Conservation (phyloP, 2,113 vertebrate genomes). For the Erythrolamprus reginae region DNA sequence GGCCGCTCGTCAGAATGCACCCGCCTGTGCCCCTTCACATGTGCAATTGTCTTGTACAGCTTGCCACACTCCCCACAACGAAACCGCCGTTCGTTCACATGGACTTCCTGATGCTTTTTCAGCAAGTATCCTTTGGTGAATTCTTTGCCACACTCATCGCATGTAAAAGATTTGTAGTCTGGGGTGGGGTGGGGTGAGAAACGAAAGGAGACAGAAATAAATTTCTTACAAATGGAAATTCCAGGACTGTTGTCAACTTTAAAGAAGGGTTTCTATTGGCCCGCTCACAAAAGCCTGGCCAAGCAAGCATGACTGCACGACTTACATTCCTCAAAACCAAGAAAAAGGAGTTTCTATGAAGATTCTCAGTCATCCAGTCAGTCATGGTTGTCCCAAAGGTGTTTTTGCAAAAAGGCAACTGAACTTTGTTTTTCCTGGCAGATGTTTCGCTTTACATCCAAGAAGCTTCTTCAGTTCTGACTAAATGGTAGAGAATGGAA, state of each 20-base stretch:
- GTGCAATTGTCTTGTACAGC: constrained; percentile 93
- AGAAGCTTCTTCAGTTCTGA: background rate
- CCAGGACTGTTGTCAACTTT: background rate
- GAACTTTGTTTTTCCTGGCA: background rate
- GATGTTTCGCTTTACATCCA: background rate
- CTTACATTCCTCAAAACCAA: background rate
- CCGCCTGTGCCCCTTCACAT: constrained; percentile 91
- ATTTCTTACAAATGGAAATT: fast-evolving
- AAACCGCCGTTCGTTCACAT: constrained; percentile 87
- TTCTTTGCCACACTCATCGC: constrained; percentile 86
- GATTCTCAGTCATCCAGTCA: background rate
- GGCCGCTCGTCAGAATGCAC: constrained; percentile 93
- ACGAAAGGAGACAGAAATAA: fast-evolving
- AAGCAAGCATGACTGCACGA: background rate
- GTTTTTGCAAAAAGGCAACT: background rate
- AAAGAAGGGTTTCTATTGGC: background rate
- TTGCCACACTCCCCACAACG: constrained; percentile 97
- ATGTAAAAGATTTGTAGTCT: constrained; percentile 89
- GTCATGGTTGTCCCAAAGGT: background rate
- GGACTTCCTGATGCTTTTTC: constrained; percentile 93
- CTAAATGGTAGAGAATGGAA: background rate
- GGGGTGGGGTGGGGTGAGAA: background rate
- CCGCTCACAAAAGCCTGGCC: background rate
- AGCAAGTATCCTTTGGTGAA: constrained; percentile 93
- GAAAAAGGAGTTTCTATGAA: background rate